phyloP scores from a whole-genome alignment of 2,888 invertebrate genomes.

The Trichogramma evanescens region DNA sequence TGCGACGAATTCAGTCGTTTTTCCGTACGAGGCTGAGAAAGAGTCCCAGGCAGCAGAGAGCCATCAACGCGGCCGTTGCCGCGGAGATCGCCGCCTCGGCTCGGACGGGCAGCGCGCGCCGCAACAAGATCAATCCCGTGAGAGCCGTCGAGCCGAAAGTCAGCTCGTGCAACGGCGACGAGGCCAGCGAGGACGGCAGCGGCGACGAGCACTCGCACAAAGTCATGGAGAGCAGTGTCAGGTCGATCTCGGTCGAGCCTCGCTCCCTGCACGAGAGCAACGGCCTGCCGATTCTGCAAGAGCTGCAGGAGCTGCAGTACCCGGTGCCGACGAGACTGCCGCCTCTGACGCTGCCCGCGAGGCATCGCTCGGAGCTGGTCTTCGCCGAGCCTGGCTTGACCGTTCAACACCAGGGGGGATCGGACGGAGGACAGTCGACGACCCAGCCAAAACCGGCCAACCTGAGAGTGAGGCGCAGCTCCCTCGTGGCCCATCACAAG shows the following conservation, averaged over 20 bases:
- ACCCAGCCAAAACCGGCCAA: slow-evolving; percentile 29
- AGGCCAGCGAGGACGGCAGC: slow-evolving; percentile 13
- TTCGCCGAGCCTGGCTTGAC: slow-evolving; percentile 3
- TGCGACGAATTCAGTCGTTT: slow-evolving; percentile 39
- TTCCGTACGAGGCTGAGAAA: slow-evolving; percentile 36
- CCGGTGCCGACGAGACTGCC: slow-evolving; percentile 12
- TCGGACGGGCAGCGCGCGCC: slow-evolving; percentile 21
- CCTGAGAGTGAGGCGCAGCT: slow-evolving; percentile 35
- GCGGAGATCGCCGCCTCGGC: too few relatives aligned
- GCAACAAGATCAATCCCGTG: slow-evolving; percentile 33
- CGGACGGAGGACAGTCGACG: background rate
- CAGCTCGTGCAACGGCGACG: slow-evolving; percentile 12
- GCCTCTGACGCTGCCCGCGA: slow-evolving; percentile 1
- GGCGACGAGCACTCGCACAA: too few relatives aligned
- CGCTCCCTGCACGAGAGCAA: slow-evolving; percentile 1
- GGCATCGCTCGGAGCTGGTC: slow-evolving; percentile 6
- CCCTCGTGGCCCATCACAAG: slow-evolving; percentile 29
- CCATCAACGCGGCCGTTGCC: slow-evolving; percentile 23
- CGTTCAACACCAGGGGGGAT: too few relatives aligned
- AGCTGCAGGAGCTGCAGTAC: background rate
- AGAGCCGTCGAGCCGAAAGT: background rate
- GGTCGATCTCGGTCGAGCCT: slow-evolving; percentile 15
- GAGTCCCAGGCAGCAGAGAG: slow-evolving; percentile 30
- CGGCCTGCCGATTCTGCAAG: background rate
- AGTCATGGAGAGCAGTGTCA: background rate